phyloP scores from a whole-genome alignment of 1,140 invertebrate genomes.

The Eufriesea mexicana region DNA sequence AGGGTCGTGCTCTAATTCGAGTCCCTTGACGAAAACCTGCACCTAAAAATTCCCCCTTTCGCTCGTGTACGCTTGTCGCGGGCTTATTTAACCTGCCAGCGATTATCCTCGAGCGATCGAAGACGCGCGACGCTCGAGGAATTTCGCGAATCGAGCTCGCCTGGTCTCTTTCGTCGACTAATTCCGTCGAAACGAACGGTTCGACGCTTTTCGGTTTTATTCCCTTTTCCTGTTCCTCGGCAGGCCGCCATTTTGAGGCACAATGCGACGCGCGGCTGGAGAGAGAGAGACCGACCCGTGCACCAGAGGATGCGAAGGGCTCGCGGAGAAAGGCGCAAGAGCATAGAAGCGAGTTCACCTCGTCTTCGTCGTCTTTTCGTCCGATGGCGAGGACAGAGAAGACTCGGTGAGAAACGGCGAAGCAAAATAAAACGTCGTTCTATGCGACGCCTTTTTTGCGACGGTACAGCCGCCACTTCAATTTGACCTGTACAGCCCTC shows the following conservation, averaged over 20 bases:
- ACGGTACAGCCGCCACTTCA: conserved; percentile 49
- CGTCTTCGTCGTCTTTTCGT: conserved; percentile 14
- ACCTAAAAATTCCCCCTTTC: neutral
- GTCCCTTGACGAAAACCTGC: conserved; percentile 10
- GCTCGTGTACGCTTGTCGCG: neutral
- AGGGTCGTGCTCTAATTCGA: conserved; percentile 39
- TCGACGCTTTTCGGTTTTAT: conserved; percentile 26
- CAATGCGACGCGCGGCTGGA: conserved; percentile 43
- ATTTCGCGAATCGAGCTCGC: conserved; percentile 55
- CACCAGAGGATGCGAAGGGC: neutral
- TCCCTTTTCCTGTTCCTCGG: conserved; percentile 13
- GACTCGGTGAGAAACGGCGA: conserved; percentile 36
- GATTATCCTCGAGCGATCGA: conserved; percentile 12
- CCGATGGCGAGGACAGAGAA: neutral
- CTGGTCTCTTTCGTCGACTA: conserved; percentile 33
- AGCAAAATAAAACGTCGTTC: conserved; percentile 62
- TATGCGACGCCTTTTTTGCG: conserved; percentile 60
- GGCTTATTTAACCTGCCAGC: too few species aligned
- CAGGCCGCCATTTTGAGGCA: conserved; percentile 45
- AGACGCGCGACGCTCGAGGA: conserved; percentile 55
- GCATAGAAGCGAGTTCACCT: neutral
- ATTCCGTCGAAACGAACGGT: conserved; percentile 37
- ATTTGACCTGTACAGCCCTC: conserved; percentile 56
- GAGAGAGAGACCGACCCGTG: conserved; percentile 1
- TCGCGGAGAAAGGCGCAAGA: neutral